Conservation (phyloP, 1,140 invertebrate species). For the Cotesia chilonis region DNA sequence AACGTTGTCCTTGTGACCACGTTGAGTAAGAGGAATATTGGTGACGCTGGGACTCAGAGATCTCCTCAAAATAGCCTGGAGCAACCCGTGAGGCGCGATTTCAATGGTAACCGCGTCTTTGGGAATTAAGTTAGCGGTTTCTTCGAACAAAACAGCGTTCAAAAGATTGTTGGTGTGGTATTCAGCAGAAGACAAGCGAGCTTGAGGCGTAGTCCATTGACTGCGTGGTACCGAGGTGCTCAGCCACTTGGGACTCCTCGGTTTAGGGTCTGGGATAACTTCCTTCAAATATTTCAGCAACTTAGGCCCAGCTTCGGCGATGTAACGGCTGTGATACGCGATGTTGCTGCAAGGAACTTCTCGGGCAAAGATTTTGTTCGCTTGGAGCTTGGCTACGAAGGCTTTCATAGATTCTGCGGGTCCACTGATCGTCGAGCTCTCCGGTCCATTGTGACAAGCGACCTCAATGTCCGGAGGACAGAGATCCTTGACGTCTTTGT, state of each 20-base stretch:
- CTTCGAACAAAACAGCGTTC: slow-evolving; percentile 86
- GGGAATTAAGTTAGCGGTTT: slow-evolving; percentile 80
- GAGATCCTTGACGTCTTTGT: slow-evolving; percentile 65
- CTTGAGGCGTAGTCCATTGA: slow-evolving; percentile 77
- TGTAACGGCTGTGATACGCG: slow-evolving; percentile 78
- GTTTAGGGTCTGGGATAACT: slow-evolving; percentile 75
- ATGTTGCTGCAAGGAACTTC: slow-evolving; percentile 75
- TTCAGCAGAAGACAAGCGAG: slow-evolving; percentile 81
- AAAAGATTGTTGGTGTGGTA: slow-evolving; percentile 94
- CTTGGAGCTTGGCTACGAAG: slow-evolving; percentile 63
- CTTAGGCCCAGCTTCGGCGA: slow-evolving; percentile 72
- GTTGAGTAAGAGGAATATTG: slow-evolving; percentile 83
- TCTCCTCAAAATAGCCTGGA: slow-evolving; percentile 74
- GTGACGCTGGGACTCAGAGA: slow-evolving; percentile 68
- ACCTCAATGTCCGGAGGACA: slow-evolving; percentile 70
- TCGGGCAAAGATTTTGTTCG: slow-evolving; percentile 79
- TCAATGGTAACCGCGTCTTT: slow-evolving; percentile 81
- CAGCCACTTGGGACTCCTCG: slow-evolving; percentile 82
- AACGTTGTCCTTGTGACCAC: slow-evolving; percentile 76
- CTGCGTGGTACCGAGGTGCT: slow-evolving; percentile 83
- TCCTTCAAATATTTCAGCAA: slow-evolving; percentile 77
- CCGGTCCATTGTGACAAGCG: slow-evolving; percentile 76
- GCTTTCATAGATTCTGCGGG: slow-evolving; percentile 66
- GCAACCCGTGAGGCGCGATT: slow-evolving; percentile 84
- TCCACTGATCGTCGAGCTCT: slow-evolving; percentile 78